Percentiles rank a stretch among this genome's conserved stretches.
Conservation (phyloP, 2,797 vertebrate species). For the Iguana delicatissima region DNA sequence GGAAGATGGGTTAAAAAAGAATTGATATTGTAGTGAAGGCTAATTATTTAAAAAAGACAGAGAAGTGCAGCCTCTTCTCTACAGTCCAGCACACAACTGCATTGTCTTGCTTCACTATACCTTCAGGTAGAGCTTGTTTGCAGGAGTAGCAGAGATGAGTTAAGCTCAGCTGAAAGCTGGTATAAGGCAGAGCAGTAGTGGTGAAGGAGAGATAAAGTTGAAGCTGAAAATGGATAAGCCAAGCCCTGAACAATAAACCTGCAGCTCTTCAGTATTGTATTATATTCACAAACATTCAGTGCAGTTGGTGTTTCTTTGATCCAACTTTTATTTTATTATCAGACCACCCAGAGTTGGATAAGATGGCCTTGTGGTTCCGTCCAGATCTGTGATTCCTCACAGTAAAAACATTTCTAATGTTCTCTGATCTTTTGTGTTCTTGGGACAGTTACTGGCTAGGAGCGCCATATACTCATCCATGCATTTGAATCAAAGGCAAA, state of each 20-base stretch:
- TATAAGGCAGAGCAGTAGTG: neutral
- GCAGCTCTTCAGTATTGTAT: too few species aligned
- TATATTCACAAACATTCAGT: too few species aligned
- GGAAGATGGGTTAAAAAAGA: neutral
- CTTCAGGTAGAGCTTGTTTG: neutral
- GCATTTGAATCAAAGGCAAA: neutral
- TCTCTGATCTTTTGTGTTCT: neutral
- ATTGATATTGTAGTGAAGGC: neutral
- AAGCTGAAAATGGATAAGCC: too few species aligned
- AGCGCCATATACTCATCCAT: neutral
- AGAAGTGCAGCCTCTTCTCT: neutral
- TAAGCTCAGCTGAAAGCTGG: neutral
- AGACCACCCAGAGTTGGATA: neutral
- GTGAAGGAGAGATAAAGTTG: too few species aligned
- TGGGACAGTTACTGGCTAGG: neutral
- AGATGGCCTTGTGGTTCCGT: too few species aligned
- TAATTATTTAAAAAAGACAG: neutral
- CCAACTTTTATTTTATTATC: neutral
- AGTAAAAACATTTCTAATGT: neutral
- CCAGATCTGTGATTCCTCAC: neutral
- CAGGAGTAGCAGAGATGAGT: neutral
- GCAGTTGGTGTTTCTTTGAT: too few species aligned
- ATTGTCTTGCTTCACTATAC: neutral
- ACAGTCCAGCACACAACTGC: neutral
- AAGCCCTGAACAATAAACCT: too few species aligned